Conservation (phyloP, 2,797 vertebrate species). For the Huso huso region DNA sequence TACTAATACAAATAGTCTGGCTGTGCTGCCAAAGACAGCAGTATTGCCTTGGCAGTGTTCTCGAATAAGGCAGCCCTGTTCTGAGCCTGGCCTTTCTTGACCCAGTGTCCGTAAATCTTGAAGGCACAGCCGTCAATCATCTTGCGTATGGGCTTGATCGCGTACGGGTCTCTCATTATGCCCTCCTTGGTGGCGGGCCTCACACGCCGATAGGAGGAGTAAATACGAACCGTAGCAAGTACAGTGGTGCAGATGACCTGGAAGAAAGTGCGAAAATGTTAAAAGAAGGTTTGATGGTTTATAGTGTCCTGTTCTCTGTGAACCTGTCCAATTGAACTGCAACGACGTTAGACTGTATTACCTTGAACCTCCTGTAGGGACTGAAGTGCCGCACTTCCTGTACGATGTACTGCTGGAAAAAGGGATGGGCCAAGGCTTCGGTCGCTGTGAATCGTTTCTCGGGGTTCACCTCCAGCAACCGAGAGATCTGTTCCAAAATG, state of each 20-base stretch:
- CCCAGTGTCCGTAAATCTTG: constrained; percentile 95
- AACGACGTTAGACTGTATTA: constrained; percentile 31
- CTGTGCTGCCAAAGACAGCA: constrained; percentile 70
- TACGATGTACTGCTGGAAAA: constrained; percentile 89
- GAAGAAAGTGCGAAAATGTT: not conserved
- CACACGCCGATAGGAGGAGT: constrained; percentile 81
- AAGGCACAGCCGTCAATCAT: constrained; percentile 92
- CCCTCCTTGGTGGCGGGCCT: constrained; percentile 86
- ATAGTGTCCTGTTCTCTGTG: not conserved
- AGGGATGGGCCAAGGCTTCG: constrained; percentile 81
- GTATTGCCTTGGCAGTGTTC: constrained; percentile 87
- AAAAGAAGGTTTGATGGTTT: not conserved
- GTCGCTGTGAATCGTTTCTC: constrained; percentile 65
- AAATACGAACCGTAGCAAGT: constrained; percentile 85
- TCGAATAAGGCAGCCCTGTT: constrained; percentile 94
- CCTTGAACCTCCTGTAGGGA: constrained; percentile 88
- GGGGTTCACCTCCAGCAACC: constrained; percentile 82
- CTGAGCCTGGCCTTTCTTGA: constrained; percentile 95
- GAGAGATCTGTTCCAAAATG: constrained; percentile 67
- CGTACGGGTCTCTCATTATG: constrained; percentile 81
- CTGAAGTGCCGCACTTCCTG: constrained; percentile 89
- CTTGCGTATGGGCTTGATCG: constrained; percentile 82
- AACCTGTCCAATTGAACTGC: not conserved
- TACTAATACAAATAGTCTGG: constrained; percentile 46
- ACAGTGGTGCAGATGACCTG: constrained; percentile 89